Evolutionary conservation across 2,888 invertebrate genomes (phyloP).

Genomic region (Balanococcus diminutus): DNA sequence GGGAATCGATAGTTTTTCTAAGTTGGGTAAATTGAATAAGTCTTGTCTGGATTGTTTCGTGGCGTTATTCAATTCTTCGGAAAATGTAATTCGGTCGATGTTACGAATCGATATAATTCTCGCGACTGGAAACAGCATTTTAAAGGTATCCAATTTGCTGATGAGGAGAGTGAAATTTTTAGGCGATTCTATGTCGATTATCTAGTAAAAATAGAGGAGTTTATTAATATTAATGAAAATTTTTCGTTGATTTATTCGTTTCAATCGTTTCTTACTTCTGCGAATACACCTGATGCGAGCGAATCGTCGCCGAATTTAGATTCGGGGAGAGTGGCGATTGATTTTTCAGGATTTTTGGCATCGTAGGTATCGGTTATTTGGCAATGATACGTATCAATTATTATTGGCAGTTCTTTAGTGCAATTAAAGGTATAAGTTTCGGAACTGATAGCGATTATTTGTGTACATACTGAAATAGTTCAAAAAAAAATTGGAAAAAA

Average conservation of each 20-base stretch:
- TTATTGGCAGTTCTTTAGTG: background rate
- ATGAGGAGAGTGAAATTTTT: background rate
- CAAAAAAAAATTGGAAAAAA: too few species aligned
- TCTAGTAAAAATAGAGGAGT: background rate
- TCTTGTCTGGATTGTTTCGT: background rate
- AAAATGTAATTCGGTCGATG: background rate
- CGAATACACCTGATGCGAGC: background rate
- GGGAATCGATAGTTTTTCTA: background rate
- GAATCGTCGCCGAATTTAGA: too few species aligned
- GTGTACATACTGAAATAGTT: too few species aligned
- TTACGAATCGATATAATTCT: background rate
- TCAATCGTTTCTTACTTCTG: too few species aligned
- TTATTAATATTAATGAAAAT: too few species aligned
- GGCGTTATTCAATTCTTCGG: background rate
- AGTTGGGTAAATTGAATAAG: background rate
- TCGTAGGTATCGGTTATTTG: background rate
- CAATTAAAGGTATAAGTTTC: background rate
- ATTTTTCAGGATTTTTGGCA: background rate
- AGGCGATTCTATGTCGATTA: background rate
- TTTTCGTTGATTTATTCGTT: too few species aligned
- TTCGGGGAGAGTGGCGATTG: background rate
- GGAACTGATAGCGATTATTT: too few species aligned
- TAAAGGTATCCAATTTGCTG: background rate
- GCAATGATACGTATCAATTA: background rate
- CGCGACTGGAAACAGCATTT: background rate